These are phyloP conservation scores for Haliclona indistincta DNA, from an alignment of 37 sponge, comb jelly and placozoan genomes.

Conservation along the genomic window DNA sequence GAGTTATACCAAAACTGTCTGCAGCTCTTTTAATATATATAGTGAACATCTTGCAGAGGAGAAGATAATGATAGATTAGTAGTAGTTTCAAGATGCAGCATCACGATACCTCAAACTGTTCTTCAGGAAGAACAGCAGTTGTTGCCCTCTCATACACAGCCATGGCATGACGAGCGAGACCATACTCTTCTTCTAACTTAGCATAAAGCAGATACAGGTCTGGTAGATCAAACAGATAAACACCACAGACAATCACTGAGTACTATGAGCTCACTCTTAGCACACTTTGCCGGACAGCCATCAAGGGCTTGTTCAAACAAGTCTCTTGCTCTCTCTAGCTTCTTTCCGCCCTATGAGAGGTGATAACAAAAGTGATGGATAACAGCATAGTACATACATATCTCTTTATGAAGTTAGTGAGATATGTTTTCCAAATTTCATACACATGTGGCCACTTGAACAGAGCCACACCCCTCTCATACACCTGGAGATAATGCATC, in stretches of 20 bases:
- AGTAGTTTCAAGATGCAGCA: background rate
- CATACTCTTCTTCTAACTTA: conserved; percentile 95
- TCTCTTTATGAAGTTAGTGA: conserved; percentile 93
- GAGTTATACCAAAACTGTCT: conserved; percentile 86
- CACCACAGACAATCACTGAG: no score
- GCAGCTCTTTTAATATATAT: conserved; percentile 95
- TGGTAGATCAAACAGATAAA: conserved; percentile 10
- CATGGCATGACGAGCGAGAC: conserved; percentile 97
- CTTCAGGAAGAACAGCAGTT: conserved; percentile 76
- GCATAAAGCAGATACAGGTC: conserved; percentile 94
- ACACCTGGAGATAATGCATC: conserved; percentile 51
- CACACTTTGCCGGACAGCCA: conserved; percentile 86
- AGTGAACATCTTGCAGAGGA: conserved; percentile 78
- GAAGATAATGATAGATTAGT: background rate
- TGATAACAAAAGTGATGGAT: background rate
- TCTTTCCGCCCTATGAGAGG: conserved; percentile 82
- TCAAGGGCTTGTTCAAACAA: conserved; percentile 96
- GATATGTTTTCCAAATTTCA: conserved; percentile 98
- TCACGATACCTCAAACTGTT: conserved; percentile 77
- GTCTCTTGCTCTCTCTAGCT: conserved; percentile 94
- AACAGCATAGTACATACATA: conserved; percentile 59
- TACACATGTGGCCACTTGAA: conserved; percentile 98
- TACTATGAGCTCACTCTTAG: conserved; percentile 62
- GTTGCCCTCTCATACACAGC: conserved; percentile 96
- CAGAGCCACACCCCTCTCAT: conserved; percentile 92